Evolutionary conservation across 2,888 invertebrate species (phyloP).

Genomic region (Agelastica alni): DNA sequence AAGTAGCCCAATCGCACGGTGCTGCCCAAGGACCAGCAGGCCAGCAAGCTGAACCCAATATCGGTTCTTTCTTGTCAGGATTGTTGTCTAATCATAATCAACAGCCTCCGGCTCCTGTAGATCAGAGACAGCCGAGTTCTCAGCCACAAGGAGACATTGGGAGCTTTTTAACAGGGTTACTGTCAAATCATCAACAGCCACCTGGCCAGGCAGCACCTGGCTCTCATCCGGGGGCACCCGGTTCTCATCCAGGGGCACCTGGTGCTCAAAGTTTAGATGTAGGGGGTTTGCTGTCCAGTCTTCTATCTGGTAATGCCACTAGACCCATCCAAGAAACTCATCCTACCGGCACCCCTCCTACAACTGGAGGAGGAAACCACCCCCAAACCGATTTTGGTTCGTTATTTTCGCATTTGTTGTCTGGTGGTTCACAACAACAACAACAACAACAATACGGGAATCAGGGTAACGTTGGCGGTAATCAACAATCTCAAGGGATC

Average conservation of each 20-base stretch:
- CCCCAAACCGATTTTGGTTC: constrained; percentile 20
- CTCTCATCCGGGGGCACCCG: neutral
- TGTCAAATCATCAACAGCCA: constrained; percentile 11
- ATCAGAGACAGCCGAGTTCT: neutral
- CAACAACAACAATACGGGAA: neutral
- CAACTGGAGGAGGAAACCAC: constrained; percentile 11
- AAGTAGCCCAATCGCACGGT: constrained; percentile 6
- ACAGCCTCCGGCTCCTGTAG: constrained; percentile 2
- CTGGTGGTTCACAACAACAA: constrained; percentile 26
- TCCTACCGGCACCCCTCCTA: neutral
- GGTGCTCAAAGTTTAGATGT: constrained; percentile 13
- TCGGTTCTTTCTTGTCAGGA: constrained; percentile 11
- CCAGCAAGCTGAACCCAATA: constrained; percentile 11
- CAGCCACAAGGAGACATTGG: constrained; percentile 13
- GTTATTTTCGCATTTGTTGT: constrained; percentile 23
- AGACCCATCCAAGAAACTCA: constrained; percentile 17
- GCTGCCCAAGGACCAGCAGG: constrained; percentile 9
- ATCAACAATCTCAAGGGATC: constrained; percentile 20
- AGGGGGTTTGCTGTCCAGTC: constrained; percentile 26
- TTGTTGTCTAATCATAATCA: constrained; percentile 22
- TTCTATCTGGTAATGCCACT: constrained; percentile 24
- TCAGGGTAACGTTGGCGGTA: neutral
- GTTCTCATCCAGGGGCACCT: constrained; percentile 12
- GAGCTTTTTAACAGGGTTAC: constrained; percentile 15
- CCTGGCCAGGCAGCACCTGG: neutral